Base-by-base conservation (phyloP, 2,113 vertebrate genomes). In the Pollachius pollachius region DNA sequence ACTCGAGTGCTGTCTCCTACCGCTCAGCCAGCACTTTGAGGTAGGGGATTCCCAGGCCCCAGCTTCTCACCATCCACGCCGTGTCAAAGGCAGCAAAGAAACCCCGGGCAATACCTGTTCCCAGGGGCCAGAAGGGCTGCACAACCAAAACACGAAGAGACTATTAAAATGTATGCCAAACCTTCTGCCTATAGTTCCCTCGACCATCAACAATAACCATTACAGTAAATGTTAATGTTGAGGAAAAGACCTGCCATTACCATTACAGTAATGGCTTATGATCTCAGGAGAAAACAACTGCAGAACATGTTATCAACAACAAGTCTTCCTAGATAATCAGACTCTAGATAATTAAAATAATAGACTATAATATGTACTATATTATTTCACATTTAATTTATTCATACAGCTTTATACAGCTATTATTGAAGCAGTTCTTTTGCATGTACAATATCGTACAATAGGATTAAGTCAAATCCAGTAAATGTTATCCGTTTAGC, bases 81-180 rank as follows among this genome's bases (percentile, higher is more conserved):
- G 93, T 87, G 0, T 99, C 97, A 0, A 97, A 95, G 48, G 94
- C 88, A 0, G 95, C 96, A 0, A 99, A 70, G 80, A 99, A 99
- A 0, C 97, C 96, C 7, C 96, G 93, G 21, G 95, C 97, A 6
- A 98, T 94, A 0, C 97, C 97, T 0, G 97, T 98, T 41, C 97
- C 97, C 81, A 98, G 86, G 0, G 97, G 97, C 97, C 97, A 99
- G 90, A 99, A 99, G 0, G 97, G 97, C 97, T 99, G 89, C 21
- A 54, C 5, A 0, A 59, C 0, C 41, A 54, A 6, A 63, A 57
- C 16, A 59, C n/a, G 16, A 25, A 15, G 17, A 15, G 23, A 57
- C 17, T 16, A 18, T 64, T 21, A 19, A 52, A 19, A 62, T 3
- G 25, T 30, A 62, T 5, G 7, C n/a, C 4, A 21, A 62, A 25